A percentile compares a stretch with the other conserved stretches of the same genome.
Conservation (phyloP, 2,113 vertebrate species). For the Neotoma lepida region DNA sequence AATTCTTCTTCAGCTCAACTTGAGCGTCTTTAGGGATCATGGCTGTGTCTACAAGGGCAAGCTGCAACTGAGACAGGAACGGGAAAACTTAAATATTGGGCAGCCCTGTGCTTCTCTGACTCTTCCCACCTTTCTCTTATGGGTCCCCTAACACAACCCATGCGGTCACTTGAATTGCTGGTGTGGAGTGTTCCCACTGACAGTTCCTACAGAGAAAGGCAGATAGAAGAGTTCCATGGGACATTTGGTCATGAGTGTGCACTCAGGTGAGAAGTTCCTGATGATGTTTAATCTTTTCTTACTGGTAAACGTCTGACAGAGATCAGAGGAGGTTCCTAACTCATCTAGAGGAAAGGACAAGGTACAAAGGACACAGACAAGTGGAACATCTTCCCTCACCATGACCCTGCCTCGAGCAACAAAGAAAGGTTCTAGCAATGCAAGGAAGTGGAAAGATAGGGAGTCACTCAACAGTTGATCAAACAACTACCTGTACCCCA, state of each 20-base stretch:
- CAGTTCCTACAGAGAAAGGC: background rate
- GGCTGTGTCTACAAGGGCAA: background rate
- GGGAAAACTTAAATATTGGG: background rate
- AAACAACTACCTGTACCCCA: background rate
- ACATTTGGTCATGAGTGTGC: too few species aligned
- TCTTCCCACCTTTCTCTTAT: too few species aligned
- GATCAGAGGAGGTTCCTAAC: background rate
- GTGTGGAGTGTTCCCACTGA: fast-evolving
- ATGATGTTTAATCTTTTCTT: background rate
- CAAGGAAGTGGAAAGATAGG: background rate
- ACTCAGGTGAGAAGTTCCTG: background rate
- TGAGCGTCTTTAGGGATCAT: background rate
- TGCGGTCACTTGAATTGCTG: fast-evolving
- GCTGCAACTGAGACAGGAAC: background rate
- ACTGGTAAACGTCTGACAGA: background rate
- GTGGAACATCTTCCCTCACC: background rate
- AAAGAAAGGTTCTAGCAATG: background rate
- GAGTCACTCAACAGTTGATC: background rate
- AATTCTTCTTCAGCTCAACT: background rate
- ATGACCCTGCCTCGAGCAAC: background rate
- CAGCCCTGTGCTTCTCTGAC: background rate
- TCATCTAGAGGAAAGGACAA: background rate
- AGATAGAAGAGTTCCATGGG: fast-evolving
- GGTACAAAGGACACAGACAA: background rate
- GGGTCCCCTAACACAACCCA: background rate